A percentile compares a stretch with the other conserved stretches of the same genome.
These are phyloP conservation scores for Selene dorsalis DNA, from an alignment of 2,797 vertebrate species.

Conservation along the genomic window DNA sequence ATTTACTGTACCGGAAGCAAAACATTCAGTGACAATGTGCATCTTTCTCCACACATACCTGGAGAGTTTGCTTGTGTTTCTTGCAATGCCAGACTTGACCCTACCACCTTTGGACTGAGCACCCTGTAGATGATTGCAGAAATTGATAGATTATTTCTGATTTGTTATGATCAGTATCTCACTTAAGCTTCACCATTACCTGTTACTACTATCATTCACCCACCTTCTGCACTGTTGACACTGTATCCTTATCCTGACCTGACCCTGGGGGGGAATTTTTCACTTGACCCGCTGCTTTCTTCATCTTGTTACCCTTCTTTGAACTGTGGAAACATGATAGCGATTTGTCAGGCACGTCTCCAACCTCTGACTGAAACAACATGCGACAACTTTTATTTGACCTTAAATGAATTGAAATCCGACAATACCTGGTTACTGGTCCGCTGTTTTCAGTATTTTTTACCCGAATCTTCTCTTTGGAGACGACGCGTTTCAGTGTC, in stretches of 20 bases:
- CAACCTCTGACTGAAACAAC: neutral
- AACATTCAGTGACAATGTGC: conserved; percentile 1
- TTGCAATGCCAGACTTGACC: conserved; percentile 65
- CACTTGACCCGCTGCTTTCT: conserved; percentile 77
- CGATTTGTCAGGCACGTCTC: neutral
- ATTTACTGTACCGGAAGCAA: conserved; percentile 23
- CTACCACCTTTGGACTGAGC: conserved; percentile 69
- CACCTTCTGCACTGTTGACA: conserved; percentile 73
- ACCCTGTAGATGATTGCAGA: conserved; percentile 62
- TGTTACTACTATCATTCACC: conserved; percentile 18
- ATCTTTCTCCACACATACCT: conserved; percentile 65
- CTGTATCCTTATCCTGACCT: conserved; percentile 79
- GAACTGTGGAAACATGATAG: conserved; percentile 76
- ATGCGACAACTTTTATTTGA: neutral
- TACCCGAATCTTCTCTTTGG: conserved; percentile 83
- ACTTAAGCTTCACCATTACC: neutral
- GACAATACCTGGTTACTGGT: conserved; percentile 76
- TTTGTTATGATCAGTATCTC: neutral
- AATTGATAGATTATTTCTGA: neutral
- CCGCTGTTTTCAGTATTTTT: conserved; percentile 83
- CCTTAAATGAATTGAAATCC: neutral
- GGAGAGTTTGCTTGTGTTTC: conserved; percentile 77
- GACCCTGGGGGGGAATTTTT: conserved; percentile 76
- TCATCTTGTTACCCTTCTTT: conserved; percentile 83
- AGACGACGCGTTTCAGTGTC: conserved; percentile 81